Evolutionary conservation across 2,113 vertebrate genomes (phyloP).

Genomic region (Ranitomeya imitator): DNA sequence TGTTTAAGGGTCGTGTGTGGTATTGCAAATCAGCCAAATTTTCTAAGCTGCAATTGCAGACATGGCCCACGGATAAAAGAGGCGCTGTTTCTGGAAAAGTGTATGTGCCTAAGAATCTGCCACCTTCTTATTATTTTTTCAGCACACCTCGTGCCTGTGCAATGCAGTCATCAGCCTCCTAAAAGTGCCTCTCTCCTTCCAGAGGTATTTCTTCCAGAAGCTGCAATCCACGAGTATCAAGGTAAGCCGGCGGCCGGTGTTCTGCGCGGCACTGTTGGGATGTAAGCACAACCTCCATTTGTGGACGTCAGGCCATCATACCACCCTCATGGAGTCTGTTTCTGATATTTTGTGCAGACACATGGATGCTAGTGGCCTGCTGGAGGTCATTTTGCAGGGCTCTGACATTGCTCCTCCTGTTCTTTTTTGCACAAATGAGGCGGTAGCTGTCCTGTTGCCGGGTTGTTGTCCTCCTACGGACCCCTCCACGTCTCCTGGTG

Average conservation of each 20-base stretch:
- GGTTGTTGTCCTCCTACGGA: too few species aligned
- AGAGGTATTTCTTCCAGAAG: conserved; percentile 98
- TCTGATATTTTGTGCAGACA: too few species aligned
- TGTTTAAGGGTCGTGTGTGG: too few species aligned
- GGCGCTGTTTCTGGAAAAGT: neutral
- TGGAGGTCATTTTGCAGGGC: too few species aligned
- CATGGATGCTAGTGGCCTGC: neutral
- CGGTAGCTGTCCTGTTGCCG: too few species aligned
- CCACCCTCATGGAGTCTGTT: too few species aligned
- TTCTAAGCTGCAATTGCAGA: neutral
- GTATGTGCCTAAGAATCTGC: neutral
- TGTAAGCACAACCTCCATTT: too few species aligned
- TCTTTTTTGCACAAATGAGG: too few species aligned
- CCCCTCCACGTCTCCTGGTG: too few species aligned
- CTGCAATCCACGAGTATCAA: conserved; percentile 98
- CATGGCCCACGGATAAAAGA: neutral
- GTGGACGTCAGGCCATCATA: too few species aligned
- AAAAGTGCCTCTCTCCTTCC: conserved; percentile 95
- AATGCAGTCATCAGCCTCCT: conserved; percentile 90
- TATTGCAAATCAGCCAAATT: too few species aligned
- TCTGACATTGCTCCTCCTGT: too few species aligned
- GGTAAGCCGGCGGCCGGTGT: conserved; percentile 69
- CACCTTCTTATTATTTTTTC: conserved; percentile 27
- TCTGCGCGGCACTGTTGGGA: neutral
- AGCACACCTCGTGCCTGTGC: conserved; percentile 95